These are phyloP conservation scores for Drosophila anceps DNA, from an alignment of 2,888 invertebrate genomes.

Conservation along the genomic window DNA sequence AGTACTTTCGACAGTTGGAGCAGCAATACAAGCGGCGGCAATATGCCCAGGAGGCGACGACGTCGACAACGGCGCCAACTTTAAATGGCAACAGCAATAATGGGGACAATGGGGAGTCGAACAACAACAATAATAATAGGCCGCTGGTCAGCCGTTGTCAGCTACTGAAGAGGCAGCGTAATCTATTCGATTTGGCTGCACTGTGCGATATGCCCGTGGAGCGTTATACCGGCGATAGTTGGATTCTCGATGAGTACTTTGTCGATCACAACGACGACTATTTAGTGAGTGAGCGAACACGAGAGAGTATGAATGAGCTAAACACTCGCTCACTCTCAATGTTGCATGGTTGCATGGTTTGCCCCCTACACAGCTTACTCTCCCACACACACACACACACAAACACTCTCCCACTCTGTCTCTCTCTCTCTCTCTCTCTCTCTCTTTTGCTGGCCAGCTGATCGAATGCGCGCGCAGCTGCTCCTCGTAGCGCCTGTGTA, in stretches of 20 bases:
- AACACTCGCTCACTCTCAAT: constrained; percentile 12
- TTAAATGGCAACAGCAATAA: constrained; percentile 25
- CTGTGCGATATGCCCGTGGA: constrained; percentile 75
- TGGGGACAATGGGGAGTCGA: constrained; percentile 4
- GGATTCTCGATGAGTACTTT: constrained; percentile 84
- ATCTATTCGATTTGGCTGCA: constrained; percentile 82
- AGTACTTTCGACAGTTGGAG: constrained; percentile 81
- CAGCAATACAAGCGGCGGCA: constrained; percentile 47
- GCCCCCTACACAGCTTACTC: constrained; percentile 3
- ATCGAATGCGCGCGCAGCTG: constrained; percentile 66
- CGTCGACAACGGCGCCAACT: constrained; percentile 15
- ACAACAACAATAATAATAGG: constrained; percentile 21
- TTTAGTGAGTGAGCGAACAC: constrained; percentile 75
- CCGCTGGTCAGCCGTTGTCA: constrained; percentile 55
- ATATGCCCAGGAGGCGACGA: constrained; percentile 59
- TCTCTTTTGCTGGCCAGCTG: constrained; percentile 21
- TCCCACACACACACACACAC: background rate
- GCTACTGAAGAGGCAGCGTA: constrained; percentile 70
- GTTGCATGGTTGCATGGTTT: constrained; percentile 24
- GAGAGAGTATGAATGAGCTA: constrained; percentile 1
- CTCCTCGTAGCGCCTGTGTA: constrained; percentile 40
- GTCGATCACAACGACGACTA: constrained; percentile 78
- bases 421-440: background rate
- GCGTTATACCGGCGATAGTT: constrained; percentile 81
- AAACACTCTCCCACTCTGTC: background rate